These are phyloP conservation scores for Perodicticus potto DNA, from an alignment of 2,797 vertebrate genomes.

Conservation along the genomic window DNA sequence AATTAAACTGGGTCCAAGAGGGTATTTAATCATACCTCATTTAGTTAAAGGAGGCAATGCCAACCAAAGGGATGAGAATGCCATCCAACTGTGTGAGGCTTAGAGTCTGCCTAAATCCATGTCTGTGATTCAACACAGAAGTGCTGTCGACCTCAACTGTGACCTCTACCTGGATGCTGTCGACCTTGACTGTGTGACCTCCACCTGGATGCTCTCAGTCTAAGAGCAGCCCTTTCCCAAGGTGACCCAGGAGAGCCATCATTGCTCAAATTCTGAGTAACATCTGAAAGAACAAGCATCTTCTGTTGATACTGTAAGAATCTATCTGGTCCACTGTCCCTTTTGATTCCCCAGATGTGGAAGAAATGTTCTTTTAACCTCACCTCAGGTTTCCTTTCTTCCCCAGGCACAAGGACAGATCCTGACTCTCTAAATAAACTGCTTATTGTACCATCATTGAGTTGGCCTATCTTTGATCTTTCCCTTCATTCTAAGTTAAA, in stretches of 20 bases:
- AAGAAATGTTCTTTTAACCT: fast-evolving
- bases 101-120: neutral
- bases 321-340: fast-evolving
- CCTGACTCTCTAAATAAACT: fast-evolving
- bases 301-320: fast-evolving
- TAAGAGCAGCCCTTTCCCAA: neutral
- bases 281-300: fast-evolving
- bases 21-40: fast-evolving
- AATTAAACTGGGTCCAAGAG: neutral
- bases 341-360: fast-evolving
- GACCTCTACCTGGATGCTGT: no score
- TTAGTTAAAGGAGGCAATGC: neutral
- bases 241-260: neutral
- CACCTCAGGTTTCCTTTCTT: neutral
- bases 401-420: neutral
- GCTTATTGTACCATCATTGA: fast-evolving
- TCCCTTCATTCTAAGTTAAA: neutral
- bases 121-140: neutral
- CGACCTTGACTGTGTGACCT: fast-evolving
- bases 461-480: fast-evolving
- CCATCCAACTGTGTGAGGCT: neutral
- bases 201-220: no score
- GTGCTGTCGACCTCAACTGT: fast-evolving
- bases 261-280: neutral
- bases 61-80: neutral